Percentiles rank a stretch among this genome's conserved stretches.
Evolutionary conservation across 2,888 invertebrate genomes (phyloP).

Genomic region (Gandaritis pyraliata): DNA sequence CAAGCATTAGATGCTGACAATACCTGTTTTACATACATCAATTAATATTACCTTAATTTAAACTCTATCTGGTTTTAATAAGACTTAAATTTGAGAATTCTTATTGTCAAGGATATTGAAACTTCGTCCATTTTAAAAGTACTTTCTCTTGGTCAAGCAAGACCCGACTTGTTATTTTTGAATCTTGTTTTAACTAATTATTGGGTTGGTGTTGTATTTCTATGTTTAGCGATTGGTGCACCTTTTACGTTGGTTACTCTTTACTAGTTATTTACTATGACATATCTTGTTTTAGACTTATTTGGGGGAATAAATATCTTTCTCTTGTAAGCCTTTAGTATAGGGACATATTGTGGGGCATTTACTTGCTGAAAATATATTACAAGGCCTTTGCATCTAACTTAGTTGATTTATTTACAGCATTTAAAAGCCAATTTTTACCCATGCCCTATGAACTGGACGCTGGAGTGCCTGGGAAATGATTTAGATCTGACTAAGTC

Average conservation of each 20-base stretch:
- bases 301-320: too few species aligned
- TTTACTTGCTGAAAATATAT: too few species aligned
- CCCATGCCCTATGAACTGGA: too few species aligned
- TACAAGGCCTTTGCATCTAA: too few species aligned
- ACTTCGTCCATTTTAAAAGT: slow-evolving; percentile 22
- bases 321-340: too few species aligned
- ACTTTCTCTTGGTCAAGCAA: slow-evolving; percentile 24
- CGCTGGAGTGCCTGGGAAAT: too few species aligned
- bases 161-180: slow-evolving; percentile 11
- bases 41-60: neutral
- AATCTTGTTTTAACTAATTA: slow-evolving; percentile 9
- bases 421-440: too few species aligned
- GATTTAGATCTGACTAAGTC: too few species aligned
- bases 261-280: neutral
- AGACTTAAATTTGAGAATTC: neutral
- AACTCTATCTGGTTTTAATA: slow-evolving; percentile 13
- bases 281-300: too few species aligned
- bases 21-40: slow-evolving; percentile 14
- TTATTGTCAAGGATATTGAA: slow-evolving; percentile 22
- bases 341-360: neutral
- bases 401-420: too few species aligned
- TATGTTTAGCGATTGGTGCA: slow-evolving; percentile 6
- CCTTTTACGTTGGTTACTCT: neutral
- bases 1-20: slow-evolving; percentile 23
- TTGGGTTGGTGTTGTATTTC: slow-evolving; percentile 8